Base-by-base conservation (phyloP, 2,888 invertebrate genomes). In the Lacanobia wlatinum region DNA sequence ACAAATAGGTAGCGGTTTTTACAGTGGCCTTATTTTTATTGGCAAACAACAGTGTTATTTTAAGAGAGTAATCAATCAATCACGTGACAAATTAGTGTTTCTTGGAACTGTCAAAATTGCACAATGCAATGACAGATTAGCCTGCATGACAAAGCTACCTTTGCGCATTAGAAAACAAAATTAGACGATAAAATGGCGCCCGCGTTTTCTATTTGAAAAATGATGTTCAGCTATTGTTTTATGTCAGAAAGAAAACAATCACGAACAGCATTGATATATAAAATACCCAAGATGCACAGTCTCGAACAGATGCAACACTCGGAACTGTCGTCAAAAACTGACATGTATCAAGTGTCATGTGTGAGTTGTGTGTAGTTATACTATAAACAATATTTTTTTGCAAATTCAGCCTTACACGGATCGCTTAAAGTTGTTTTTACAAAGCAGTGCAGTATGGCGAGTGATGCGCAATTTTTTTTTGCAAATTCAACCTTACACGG, bases 111-210 rank as follows among this genome's bases (percentile, higher is more conserved):
- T 61, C 61, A 48, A 61, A 53, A 62, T 16, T 43, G 16, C 62
- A 23, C 40, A 18, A 59, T 18, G 48, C 8, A 12, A 62, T 56
- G 55, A 34, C 48, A 73, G 43, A 62, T 73, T 28, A 56, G 55
- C 21, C 48, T 4, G 28, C 21, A 14, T 40, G 10, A n/a, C 10
- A n/a, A 50, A 63, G 12, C 14, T 16, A n/a, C 43, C 0, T 43
- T 43, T n/a, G 7, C 7, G 34, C 7, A 38, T 23, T 12, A 55
- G 1, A 43, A 68, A 52, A 34, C 2, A 46, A 46, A 38, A 43
- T 14, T 14, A 38, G 10, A 48, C 18, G 0, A 6, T 10, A 56
- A 55, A 64, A 75, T 40, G 65, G 53, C 38, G 18, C 14, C 18
- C 14, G 10, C 12, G 43, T 21, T 8, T 65, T 61, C 28, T 38